Evolutionary conservation across 2,113 vertebrate species (phyloP).

Genomic region (Guaruba guarouba): DNA sequence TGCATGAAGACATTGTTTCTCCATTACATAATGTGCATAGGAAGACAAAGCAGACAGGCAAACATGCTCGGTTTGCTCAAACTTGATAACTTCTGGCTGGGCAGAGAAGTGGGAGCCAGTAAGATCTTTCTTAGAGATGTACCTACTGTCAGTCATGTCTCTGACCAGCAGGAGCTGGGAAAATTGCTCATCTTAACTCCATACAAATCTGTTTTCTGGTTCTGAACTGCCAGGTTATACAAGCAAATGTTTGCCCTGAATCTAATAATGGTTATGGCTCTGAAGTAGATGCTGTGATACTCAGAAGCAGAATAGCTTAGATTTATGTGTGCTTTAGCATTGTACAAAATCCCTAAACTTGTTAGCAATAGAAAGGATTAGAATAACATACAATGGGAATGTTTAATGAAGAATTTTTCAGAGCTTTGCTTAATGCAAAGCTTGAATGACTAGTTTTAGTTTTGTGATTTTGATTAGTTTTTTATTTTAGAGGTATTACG

Average conservation of each 20-base stretch:
- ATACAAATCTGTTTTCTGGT: neutral
- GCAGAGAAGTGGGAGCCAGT: neutral
- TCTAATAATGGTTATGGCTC: neutral
- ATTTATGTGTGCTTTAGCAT: neutral
- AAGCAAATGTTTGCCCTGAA: neutral
- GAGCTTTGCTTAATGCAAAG: neutral
- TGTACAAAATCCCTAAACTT: neutral
- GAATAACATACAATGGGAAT: neutral
- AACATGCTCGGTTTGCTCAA: neutral
- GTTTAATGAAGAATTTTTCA: neutral
- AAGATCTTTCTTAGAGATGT: neutral
- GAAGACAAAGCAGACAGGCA: neutral
- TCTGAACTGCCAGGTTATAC: neutral
- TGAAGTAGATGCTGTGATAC: neutral
- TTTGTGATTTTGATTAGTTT: neutral
- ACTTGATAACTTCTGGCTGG: neutral
- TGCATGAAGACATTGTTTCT: neutral
- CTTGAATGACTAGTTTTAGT: neutral
- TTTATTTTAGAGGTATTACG: neutral
- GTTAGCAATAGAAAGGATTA: neutral
- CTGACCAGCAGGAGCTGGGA: neutral
- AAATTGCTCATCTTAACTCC: neutral
- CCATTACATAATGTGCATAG: neutral
- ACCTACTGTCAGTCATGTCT: fast-evolving
- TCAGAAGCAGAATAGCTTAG: neutral